Evolutionary conservation across 2,113 vertebrate species (phyloP).

Genomic region (Forbesichthys agassizii): DNA sequence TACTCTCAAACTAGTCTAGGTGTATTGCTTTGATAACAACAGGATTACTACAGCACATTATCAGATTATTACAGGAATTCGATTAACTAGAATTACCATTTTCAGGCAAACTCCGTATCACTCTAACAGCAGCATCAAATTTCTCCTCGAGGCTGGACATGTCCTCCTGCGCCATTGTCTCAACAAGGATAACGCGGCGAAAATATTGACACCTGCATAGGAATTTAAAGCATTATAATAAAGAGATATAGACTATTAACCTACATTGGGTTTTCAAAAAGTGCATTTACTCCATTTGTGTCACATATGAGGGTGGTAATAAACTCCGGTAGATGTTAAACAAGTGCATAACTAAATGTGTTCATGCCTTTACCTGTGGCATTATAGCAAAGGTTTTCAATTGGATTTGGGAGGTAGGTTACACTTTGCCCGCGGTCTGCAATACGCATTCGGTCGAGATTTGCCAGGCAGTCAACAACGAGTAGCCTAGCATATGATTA

Average conservation of each 20-base stretch:
- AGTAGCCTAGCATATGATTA: no score
- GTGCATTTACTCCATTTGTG: no score
- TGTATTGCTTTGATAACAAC: no score
- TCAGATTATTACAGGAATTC: neutral
- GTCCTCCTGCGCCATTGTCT: conserved; percentile 78
- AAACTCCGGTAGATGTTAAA: neutral
- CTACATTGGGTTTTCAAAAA: no score
- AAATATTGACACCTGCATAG: conserved; percentile 45
- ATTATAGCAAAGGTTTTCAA: neutral
- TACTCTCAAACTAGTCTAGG: neutral
- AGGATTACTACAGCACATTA: no score
- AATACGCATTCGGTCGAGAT: conserved; percentile 44
- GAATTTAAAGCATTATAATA: neutral
- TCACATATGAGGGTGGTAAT: neutral
- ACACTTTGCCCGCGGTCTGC: conserved; percentile 36
- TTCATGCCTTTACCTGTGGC: neutral
- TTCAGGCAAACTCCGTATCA: conserved; percentile 89
- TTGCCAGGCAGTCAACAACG: conserved; percentile 14
- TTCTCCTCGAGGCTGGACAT: conserved; percentile 80
- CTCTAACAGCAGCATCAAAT: conserved; percentile 90
- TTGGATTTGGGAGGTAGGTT: conserved; percentile 11
- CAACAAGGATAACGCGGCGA: conserved; percentile 36
- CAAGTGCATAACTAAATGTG: neutral
- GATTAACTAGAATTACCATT: conserved; percentile 77
- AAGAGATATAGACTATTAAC: neutral